Conservation (phyloP, 2,797 vertebrate genomes). For the Cheracebus regulus region DNA sequence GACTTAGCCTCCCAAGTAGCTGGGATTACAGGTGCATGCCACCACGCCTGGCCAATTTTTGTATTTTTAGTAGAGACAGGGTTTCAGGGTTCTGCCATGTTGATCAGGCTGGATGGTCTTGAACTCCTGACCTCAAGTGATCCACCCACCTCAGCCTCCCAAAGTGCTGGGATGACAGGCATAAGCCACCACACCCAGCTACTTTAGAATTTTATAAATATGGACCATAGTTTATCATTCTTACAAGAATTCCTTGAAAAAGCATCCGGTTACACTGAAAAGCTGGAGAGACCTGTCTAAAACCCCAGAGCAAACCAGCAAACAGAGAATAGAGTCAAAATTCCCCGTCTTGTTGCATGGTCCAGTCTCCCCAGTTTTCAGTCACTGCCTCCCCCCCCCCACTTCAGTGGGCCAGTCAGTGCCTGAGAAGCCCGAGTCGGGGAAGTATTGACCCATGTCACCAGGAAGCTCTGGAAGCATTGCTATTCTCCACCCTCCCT, state of each 20-base stretch:
- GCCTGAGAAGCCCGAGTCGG: neutral
- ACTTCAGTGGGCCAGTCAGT: accelerated
- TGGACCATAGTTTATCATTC: neutral
- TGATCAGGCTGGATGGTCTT: no score
- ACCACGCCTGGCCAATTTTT: no score
- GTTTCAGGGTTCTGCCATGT: no score
- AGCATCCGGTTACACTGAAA: accelerated
- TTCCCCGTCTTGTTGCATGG: neutral
- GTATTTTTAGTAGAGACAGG: no score
- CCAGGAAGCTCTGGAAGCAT: accelerated
- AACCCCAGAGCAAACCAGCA: neutral
- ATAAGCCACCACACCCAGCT: no score
- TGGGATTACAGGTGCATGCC: no score
- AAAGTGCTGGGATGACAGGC: no score
- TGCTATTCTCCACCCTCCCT: accelerated
- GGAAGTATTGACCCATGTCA: accelerated
- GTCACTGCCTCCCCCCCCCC: accelerated
- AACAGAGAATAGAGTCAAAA: accelerated
- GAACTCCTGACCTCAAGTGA: no score
- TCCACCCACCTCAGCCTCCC: no score
- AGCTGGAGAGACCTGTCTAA: neutral
- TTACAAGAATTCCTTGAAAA: neutral
- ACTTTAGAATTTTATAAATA: neutral
- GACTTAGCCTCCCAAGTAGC: no score
- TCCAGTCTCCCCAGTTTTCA: neutral